Evolutionary conservation across 92 coral and sea anemone species (phyloP), one percentile per base, ranked within the genome.

Genomic region (Porites cylindrica): DNA sequence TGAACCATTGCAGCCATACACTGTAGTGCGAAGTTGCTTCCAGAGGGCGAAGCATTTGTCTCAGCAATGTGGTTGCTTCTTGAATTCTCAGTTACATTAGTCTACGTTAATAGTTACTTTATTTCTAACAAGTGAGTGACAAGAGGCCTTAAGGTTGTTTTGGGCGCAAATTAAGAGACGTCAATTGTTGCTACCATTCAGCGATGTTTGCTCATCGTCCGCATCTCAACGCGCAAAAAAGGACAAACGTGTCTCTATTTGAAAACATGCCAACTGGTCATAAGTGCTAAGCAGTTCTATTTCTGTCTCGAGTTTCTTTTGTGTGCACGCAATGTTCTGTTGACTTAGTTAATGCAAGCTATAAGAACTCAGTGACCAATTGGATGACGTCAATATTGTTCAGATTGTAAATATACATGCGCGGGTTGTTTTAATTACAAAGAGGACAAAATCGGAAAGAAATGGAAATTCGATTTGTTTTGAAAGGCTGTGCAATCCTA

Each of bases 341-440:
- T 85, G 82, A 85, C 83, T 60, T 23, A 76, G 83, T 18, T 85
- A 85, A 85, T 85, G 89, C 89, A 65, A 51, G 32, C 69, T 19
- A 29, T 76, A 84, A 84, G 81, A 63, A 64, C 59, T 12, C 67
- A 65, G 83, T 38, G 6, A 69, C 18, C 26, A 56, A 56, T 56
- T 8, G 71, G 82, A 61, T 83, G 87, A 83, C 87, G 87, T 83
- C 66, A 83, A 62, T 38, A 38, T 63, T 21, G 50, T 73, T 10
- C 6, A 11, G 13, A 10, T 56, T 60, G 64, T 24, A 79, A 63
- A 79, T 18, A 72, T 8, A 21, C 79, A 43, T 73, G 73, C 87
- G 80, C 73, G 21, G 63, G 38, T n/a, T 20, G 61, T 26, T 51
- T 66, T 72, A 38, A 72, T 73, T 61, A 24, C 66, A 63, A 50